Base-by-base conservation (phyloP, 2,888 invertebrate species). In the Holacanthella duospinosa region DNA sequence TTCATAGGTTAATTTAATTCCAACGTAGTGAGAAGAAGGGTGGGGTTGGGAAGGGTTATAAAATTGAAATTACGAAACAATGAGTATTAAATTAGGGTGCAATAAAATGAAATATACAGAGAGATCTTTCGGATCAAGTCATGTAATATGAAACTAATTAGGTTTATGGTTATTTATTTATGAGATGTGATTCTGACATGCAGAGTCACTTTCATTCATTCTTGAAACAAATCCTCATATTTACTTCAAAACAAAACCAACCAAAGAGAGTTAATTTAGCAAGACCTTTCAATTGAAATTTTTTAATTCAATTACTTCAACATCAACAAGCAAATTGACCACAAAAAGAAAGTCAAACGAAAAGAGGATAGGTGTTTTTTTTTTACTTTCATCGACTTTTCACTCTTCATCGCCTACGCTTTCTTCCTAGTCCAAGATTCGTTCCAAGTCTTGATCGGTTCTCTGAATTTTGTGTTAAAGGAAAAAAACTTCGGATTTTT, bases 371-470 rank as follows among this genome's bases (percentile, higher is more conserved):
- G n/a, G n/a, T n/a, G n/a, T n/a, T n/a, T n/a, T n/a, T n/a, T n/a
- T n/a, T n/a, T n/a, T n/a, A n/a, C n/a, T n/a, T n/a, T n/a, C n/a
- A n/a, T n/a, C n/a, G n/a, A n/a, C n/a, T n/a, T n/a, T n/a, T n/a
- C 16, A 26, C 9, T 27, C 6, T 55, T 61, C 27, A 29, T 62
- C 54, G 48, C 24, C 60, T 25, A 21, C 64, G 65, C 27, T 66
- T 29, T 43, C 66, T 65, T 19, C 70, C 70, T 4, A 70, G 63
- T 29, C 70, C 70, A 19, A 70, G 55, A 53, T 68, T 68, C 3
- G 70, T 70, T 28, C 24, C 64, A 60, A 25, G 61, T 55, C 43
- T 57, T 44, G 29, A 57, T 55, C 28, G 62, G 60, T 29, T 68
- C 57, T 62, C 64, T 62, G 29, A 12, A 19, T 44, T 29, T 63